Evolutionary conservation across 2,888 invertebrate species (phyloP), one percentile per base, ranked within the genome.

Genomic region (Cactoblastis cactorum): DNA sequence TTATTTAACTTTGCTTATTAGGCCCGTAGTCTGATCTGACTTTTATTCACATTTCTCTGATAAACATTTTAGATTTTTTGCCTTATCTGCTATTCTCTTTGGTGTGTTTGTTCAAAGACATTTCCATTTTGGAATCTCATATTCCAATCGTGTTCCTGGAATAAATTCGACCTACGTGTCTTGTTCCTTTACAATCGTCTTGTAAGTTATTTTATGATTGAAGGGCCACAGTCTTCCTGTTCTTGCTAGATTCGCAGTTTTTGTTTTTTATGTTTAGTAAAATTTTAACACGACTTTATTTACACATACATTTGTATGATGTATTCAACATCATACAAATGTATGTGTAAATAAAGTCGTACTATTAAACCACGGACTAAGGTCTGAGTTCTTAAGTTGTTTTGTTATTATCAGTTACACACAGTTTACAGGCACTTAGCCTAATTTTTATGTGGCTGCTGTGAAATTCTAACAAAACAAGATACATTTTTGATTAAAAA

Each of bases 111-210:
- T 28, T 28, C 22, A 1, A 43, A 22, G 11, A 14, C 34, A 19
- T 46, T 34, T 34, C 17, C 28, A 32, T 32, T 32, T 32, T 45
- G n/a, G 19, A 46, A 46, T 45, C 18, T 32, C 32, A 19, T 18
- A 35, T 46, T 46, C 46, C 18, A 19, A 9, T 46, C 46, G n/a
- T n/a, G n/a, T 14, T 46, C 14, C 34, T 12, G 33, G 33, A 46
- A 46, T 35, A 46, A 46, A 46, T 46, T 18, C 14, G 33, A 35
- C 18, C 46, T 46, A 46, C 35, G 34, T 46, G 46, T 46, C 46
- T 19, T 34, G 9, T 46, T 35, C 12, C 34, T 22, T 35, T 46
- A 46, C 34, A 34, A 9, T 18, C 18, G 33, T 18, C 19, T 34
- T 35, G 45, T 35, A 34, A 46, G 46, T 33, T n/a, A 34, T 18